Evolutionary conservation across 2,113 vertebrate species (phyloP), one percentile per base, ranked within the genome.

Genomic region (Pithys albifrons): DNA sequence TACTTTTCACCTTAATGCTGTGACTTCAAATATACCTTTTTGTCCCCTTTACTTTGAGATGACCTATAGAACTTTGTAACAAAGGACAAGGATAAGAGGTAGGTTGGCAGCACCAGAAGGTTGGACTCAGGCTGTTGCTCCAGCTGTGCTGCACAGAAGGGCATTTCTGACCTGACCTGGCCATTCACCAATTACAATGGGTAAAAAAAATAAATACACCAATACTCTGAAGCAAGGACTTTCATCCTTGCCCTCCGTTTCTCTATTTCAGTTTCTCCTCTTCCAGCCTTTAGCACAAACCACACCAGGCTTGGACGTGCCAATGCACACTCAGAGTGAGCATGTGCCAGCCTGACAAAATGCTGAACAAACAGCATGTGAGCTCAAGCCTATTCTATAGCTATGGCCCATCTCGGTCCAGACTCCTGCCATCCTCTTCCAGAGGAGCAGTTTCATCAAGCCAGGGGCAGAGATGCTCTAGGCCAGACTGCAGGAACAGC

Each of bases 371-470:
- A 0, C 31, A 41, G 16, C 28, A 19, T 66, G 64, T 69, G 37
- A 88, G 29, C 54, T 43, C 74, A 75, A 12, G 4, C 4, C 19
- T 24, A 2, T 5, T 12, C 58, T 43, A 7, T 6, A 81, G 7
- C 57, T 0, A 0, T 37, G 28, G 20, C 10, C 25, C 57, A 85
- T 12, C 10, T 41, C 19, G 24, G 77, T 5, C 12, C 4, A 1
- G 19, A 8, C 11, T 41, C 46, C 46, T 66, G 28, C 37, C 57
- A 45, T 41, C 22, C 29, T 67, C 55, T 70, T 66, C 41, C 48
- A 41, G 1, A 0, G 7, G 6, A 62, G 17, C 13, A 62, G 31
- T 11, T 28, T 61, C 16, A 46, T 81, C 4, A 2, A 58, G 9
- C 16, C 19, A 25, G 7, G 15, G 7, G 8, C n/a, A 71, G 29